Conservation (phyloP, 2,797 vertebrate species). For the Chaetodon trifasciatus region DNA sequence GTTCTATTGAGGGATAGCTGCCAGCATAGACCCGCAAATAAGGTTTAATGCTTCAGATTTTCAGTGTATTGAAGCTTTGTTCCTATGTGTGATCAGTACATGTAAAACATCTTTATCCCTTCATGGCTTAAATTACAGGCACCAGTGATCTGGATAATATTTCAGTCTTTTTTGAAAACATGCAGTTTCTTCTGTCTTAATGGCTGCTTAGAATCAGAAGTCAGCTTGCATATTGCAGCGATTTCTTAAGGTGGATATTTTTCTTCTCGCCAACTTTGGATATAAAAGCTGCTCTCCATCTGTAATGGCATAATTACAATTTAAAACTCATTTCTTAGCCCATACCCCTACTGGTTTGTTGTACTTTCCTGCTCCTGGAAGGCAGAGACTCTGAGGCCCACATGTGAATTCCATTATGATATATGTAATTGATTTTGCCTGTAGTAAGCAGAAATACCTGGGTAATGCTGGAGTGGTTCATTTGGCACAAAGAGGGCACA, state of each 20-base stretch:
- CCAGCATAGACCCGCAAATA: conserved; percentile 6
- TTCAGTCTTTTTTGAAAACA: conserved; percentile 1
- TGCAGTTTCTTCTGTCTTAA: conserved; percentile 2
- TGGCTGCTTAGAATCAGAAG: conserved; percentile 6
- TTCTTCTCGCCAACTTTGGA: conserved; percentile 5
- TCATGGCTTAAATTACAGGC: conserved; percentile 5
- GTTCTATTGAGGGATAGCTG: not conserved
- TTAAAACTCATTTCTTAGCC: conserved; percentile 41
- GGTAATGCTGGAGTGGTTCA: conserved; percentile 29
- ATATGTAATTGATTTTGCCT: conserved; percentile 49
- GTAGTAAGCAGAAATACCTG: conserved; percentile 43
- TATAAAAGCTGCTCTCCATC: conserved; percentile 37
- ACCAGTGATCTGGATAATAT: not conserved
- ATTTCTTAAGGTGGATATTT: conserved; percentile 24
- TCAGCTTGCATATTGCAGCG: not conserved
- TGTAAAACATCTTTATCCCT: conserved; percentile 5
- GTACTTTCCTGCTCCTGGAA: conserved; percentile 31
- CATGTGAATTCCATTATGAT: conserved; percentile 43
- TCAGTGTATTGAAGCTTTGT: not conserved
- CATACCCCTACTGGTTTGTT: conserved; percentile 26
- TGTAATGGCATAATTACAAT: conserved; percentile 52
- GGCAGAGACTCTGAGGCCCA: conserved; percentile 37
- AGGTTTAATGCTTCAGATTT: not conserved
- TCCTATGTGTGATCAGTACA: conserved; percentile 8
- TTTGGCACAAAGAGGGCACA: conserved; percentile 39